Conservation (phyloP, 2,113 vertebrate species). For the Grammomys surdaster region DNA sequence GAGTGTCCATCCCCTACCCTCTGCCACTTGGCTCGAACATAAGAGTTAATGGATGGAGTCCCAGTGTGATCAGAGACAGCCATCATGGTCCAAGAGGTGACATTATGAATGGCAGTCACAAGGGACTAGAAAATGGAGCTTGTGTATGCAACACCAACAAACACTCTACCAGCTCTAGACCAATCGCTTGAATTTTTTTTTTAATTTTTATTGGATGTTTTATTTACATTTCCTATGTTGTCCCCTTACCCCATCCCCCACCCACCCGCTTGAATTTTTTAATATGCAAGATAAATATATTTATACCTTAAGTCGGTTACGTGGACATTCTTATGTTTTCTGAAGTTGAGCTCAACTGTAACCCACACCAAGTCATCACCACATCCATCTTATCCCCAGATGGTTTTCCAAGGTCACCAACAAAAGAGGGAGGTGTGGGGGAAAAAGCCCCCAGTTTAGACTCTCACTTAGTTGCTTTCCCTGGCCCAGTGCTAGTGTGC, state of each 20-base stretch:
- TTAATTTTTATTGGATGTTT: background rate
- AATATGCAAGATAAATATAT: background rate
- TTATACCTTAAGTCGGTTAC: constrained; percentile 19
- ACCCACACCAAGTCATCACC: background rate
- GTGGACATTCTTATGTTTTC: background rate
- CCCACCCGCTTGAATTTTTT: background rate
- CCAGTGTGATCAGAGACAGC: background rate
- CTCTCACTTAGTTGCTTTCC: background rate
- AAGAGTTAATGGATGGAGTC: background rate
- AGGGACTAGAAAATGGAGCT: background rate
- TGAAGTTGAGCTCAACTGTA: background rate
- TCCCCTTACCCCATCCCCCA: too few relatives aligned
- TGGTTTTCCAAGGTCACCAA: background rate
- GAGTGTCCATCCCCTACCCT: background rate
- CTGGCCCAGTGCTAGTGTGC: background rate
- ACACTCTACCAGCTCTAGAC: background rate
- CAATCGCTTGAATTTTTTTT: background rate
- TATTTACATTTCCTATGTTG: too few relatives aligned
- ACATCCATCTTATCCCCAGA: background rate
- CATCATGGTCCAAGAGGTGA: background rate
- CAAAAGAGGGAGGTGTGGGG: background rate
- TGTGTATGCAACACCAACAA: background rate
- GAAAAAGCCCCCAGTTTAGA: too few relatives aligned
- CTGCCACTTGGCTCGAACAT: background rate
- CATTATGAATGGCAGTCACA: constrained; percentile 18